Evolutionary conservation across 2,888 invertebrate species (phyloP).

Genomic region (Clepsis dumicolana): DNA sequence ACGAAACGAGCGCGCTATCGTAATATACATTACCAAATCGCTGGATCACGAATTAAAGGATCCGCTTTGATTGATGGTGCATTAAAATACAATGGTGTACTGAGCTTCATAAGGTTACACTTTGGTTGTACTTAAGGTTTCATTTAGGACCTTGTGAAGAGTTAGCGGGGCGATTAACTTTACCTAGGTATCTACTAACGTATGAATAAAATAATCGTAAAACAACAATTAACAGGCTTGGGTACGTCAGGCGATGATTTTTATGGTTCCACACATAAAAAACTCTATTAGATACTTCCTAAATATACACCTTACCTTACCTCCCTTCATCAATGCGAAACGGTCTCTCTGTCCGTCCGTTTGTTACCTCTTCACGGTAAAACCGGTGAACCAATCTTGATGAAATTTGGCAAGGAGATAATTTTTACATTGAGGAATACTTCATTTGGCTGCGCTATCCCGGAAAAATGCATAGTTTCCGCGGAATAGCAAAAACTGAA

Average conservation of each 20-base stretch:
- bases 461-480: too few relatives aligned
- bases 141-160: background rate
- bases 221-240: background rate
- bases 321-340: background rate
- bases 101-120: background rate
- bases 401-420: too few relatives aligned
- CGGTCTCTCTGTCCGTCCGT: background rate
- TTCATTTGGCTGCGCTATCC: too few relatives aligned
- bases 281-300: background rate
- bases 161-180: constrained; percentile 9
- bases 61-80: background rate
- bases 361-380: background rate
- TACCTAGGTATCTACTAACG: constrained; percentile 22
- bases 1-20: constrained; percentile 68
- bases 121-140: background rate
- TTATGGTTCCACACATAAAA: background rate
- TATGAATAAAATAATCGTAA: constrained; percentile 9
- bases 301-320: too few relatives aligned
- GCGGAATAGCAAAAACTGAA: background rate
- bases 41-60: background rate
- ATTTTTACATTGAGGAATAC: too few relatives aligned
- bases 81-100: background rate
- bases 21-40: constrained; percentile 62
- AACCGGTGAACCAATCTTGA: too few relatives aligned
- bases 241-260: background rate